Evolutionary conservation across 2,888 invertebrate species (phyloP).

Genomic region (Acanthopleura granulata): DNA sequence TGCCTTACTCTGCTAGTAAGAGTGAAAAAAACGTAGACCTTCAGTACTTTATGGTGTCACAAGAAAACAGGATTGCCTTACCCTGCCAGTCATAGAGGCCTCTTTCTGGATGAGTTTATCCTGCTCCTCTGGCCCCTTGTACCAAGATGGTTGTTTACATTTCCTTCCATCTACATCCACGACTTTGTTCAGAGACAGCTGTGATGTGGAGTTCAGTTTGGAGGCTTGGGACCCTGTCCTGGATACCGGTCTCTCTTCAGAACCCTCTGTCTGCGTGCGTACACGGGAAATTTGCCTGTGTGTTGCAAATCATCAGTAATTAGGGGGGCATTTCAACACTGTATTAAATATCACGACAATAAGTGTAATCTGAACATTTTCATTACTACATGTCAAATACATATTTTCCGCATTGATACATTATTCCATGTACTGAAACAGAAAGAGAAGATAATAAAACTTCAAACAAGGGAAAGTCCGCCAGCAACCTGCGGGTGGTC

Average conservation of each 20-base stretch:
- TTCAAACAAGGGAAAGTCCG: too few relatives aligned
- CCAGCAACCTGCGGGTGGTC: too few relatives aligned
- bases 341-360: too few relatives aligned
- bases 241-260: not conserved
- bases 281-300: constrained; percentile 11
- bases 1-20: too few relatives aligned
- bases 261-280: not conserved
- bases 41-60: not conserved
- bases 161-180: not conserved
- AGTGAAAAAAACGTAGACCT: too few relatives aligned
- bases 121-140: constrained; percentile 29
- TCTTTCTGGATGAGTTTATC: constrained; percentile 64
- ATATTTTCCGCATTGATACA: too few relatives aligned
- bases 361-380: not conserved
- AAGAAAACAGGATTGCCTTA: too few relatives aligned
- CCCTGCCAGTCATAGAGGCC: constrained; percentile 61
- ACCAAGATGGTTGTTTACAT: not conserved
- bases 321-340: too few relatives aligned
- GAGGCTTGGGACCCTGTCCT: not conserved
- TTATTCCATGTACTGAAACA: too few relatives aligned
- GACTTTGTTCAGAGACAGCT: not conserved
- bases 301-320: too few relatives aligned
- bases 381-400: not conserved
- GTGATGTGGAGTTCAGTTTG: not conserved
- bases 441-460: too few relatives aligned